A percentile compares a stretch with the other conserved stretches of the same genome.
These are phyloP conservation scores for Polietes domitor DNA, from an alignment of 2,888 invertebrate species.

Conservation along the genomic window DNA sequence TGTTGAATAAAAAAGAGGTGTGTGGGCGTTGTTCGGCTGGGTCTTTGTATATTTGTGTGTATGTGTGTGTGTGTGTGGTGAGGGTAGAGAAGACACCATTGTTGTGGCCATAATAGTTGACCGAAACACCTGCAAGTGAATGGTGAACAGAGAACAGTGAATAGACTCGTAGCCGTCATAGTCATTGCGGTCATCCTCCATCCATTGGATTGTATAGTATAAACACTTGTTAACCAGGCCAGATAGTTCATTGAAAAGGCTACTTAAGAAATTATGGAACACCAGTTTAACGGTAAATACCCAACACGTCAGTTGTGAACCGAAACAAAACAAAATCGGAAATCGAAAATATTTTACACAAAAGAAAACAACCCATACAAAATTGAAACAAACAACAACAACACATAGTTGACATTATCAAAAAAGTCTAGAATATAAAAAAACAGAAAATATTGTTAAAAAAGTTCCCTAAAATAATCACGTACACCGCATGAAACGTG, in stretches of 20 bases:
- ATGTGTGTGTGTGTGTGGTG: not conserved
- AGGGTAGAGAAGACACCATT: not conserved
- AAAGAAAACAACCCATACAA: not conserved
- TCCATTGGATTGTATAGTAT: slow-evolving; percentile 45
- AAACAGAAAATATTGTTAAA: not conserved
- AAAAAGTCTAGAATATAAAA: not conserved
- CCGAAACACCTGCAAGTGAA: slow-evolving; percentile 22
- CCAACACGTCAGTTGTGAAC: slow-evolving; percentile 44
- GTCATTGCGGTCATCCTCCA: not conserved
- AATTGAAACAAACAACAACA: slow-evolving; percentile 1
- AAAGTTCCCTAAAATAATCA: not conserved
- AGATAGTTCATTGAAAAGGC: slow-evolving; percentile 25
- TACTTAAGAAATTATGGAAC: slow-evolving; percentile 30
- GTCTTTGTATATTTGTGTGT: not conserved
- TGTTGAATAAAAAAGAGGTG: not conserved
- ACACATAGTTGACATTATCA: not conserved
- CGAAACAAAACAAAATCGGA: not conserved
- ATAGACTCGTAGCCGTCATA: not conserved
- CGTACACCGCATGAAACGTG: not conserved
- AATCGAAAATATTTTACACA: not conserved
- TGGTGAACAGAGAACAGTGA: slow-evolving; percentile 29
- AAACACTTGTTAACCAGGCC: slow-evolving; percentile 67
- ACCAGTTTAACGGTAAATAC: slow-evolving; percentile 58
- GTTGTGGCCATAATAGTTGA: slow-evolving; percentile 5
- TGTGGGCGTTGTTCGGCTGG: not conserved